These are phyloP conservation scores for Tetropium fuscum DNA, from an alignment of 2,888 invertebrate genomes.

Conservation along the genomic window DNA sequence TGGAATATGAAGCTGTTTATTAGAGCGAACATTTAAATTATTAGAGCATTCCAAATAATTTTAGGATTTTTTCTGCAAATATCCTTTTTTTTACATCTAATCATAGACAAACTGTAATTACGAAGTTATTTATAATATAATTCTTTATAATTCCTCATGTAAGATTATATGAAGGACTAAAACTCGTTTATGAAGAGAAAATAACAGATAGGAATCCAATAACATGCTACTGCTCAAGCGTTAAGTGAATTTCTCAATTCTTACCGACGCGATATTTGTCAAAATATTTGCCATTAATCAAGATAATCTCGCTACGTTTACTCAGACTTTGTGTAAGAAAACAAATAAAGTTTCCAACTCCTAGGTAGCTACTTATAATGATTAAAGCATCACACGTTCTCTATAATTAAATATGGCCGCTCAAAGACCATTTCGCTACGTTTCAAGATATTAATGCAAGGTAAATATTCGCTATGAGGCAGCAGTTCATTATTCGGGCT, in stretches of 20 bases:
- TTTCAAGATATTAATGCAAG: constrained; percentile 25
- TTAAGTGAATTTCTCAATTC: constrained; percentile 33
- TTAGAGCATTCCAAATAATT: too few species aligned
- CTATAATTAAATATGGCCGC: constrained; percentile 60
- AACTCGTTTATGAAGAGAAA: constrained; percentile 8
- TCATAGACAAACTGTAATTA: too few species aligned
- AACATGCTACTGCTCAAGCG: constrained; percentile 34
- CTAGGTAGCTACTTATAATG: constrained; percentile 62
- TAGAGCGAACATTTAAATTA: too few species aligned
- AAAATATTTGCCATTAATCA: constrained; percentile 66
- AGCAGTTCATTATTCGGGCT: constrained; percentile 21
- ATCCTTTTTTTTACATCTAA: too few species aligned
- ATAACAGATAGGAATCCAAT: constrained; percentile 33
- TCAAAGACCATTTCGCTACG: constrained; percentile 42
- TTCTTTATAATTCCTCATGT: too few species aligned
- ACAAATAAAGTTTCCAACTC: constrained; percentile 61
- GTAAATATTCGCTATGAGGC: constrained; percentile 25
- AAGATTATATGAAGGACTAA: too few species aligned
- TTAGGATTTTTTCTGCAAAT: too few species aligned
- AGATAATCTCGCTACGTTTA: constrained; percentile 61
- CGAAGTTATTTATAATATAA: too few species aligned
- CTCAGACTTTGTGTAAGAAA: constrained; percentile 59
- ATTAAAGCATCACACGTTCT: constrained; percentile 63
- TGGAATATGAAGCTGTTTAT: too few species aligned
- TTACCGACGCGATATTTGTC: constrained; percentile 58